These are phyloP conservation scores for Diploscapter pachys DNA, from an alignment of 1,140 invertebrate genomes.

Conservation along the genomic window DNA sequence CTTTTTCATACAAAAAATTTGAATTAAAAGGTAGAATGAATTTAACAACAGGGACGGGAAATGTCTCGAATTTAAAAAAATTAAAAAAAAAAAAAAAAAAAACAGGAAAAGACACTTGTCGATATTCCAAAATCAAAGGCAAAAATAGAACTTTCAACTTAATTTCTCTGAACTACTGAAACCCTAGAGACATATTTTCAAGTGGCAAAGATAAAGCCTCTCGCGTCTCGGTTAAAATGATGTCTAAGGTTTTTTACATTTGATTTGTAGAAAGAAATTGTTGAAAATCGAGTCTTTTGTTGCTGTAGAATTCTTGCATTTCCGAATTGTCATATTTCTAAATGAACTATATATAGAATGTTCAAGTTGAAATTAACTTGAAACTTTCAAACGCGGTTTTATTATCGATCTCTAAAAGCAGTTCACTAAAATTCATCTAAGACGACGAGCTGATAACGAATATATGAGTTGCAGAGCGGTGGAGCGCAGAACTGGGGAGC, in stretches of 20 bases:
- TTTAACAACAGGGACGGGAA: slow-evolving; percentile 41
- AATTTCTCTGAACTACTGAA: too few relatives aligned
- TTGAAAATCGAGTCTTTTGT: too few relatives aligned
- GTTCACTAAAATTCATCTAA: background rate
- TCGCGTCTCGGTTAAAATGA: background rate
- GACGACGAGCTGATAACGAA: slow-evolving; percentile 21
- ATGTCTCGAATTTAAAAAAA: too few relatives aligned
- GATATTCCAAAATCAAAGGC: too few relatives aligned
- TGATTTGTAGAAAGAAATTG: too few relatives aligned
- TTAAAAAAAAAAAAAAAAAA: too few relatives aligned
- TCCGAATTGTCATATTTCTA: background rate
- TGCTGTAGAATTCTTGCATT: too few relatives aligned
- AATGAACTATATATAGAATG: slow-evolving; percentile 41
- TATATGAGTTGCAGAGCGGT: background rate
- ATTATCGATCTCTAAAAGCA: background rate
- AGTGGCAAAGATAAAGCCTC: background rate
- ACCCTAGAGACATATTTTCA: too few relatives aligned
- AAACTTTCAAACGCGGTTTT: slow-evolving; percentile 13
- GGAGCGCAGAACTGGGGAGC: background rate
- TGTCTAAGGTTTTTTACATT: background rate
- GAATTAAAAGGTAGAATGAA: too few relatives aligned
- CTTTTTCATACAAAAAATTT: slow-evolving; percentile 5
- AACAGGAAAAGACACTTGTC: too few relatives aligned
- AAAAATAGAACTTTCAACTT: too few relatives aligned
- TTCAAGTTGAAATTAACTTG: slow-evolving; percentile 37